Base-by-base conservation (phyloP, 2,888 invertebrate genomes). In the Pterostichus niger region DNA sequence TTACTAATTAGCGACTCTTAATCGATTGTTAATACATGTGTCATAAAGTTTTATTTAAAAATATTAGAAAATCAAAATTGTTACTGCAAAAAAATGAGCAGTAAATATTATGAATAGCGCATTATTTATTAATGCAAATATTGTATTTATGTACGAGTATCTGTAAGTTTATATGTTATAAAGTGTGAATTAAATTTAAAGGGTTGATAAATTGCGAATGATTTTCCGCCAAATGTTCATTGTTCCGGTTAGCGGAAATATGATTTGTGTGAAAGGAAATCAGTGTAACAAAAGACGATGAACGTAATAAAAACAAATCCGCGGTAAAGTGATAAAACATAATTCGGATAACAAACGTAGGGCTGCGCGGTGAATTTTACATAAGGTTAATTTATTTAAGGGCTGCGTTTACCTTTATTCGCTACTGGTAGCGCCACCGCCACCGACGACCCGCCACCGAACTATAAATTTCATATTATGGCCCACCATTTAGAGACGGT, bases 311-410 rank as follows among this genome's bases (percentile, higher is more conserved):
- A 82, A 82, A 75, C 52, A 35, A 82, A 82, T 68, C 71, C 82
- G 13, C 40, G 54, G 61, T 59, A 75, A 82, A 82, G 82, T 75
- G 82, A 82, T 82, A 82, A 82, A 82, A 82, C 71, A 75, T 75
- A 82, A 75, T 82, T 75, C 75, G 61, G 75, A 82, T 75, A 75
- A 75, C 75, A 82, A 82, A 82, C 73, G 82, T 31, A 56, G 81
- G 64, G 61, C 33, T 35, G 71, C 73, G 71, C 46, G 81, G 71
- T 81, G 73, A 81, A 81, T 81, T 61, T 82, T 75, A 82, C 82
- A 82, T 82, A 75, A 82, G 82, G 82, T 82, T 82, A 82, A 82
- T 82, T 82, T 82, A 82, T 82, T 82, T 75, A 81, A 71, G 82
- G 73, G 73, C 56, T 46, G 17, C 75, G 75, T 44, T 82, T 61